Evolutionary conservation across 2,888 invertebrate genomes (phyloP).

Genomic region (Coleophora flavipennella): DNA sequence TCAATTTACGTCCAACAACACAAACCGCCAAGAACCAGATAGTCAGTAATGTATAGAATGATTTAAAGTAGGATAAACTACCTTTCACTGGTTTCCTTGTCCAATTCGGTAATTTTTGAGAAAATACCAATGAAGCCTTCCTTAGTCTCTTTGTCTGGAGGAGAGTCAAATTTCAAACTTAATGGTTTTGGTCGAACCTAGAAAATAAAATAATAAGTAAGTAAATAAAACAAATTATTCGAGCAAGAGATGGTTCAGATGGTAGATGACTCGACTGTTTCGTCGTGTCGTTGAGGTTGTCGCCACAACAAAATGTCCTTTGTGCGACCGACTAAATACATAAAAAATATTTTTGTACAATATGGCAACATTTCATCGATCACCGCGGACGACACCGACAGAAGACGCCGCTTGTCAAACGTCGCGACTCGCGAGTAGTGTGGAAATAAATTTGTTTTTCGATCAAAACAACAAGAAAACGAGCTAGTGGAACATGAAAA

Average conservation of each 20-base stretch:
- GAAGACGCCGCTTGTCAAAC: conserved; percentile 34
- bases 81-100: conserved; percentile 35
- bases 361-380: conserved; percentile 48
- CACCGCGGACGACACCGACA: conserved; percentile 25
- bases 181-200: conserved; percentile 35
- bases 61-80: conserved; percentile 18
- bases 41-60: too few relatives aligned
- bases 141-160: conserved; percentile 42
- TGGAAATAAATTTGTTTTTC: conserved; percentile 4
- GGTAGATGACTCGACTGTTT: background rate
- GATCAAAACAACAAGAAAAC: conserved; percentile 3
- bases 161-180: conserved; percentile 36
- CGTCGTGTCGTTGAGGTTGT: too few relatives aligned
- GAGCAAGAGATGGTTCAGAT: background rate
- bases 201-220: too few relatives aligned
- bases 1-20: too few relatives aligned
- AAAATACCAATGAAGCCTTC: conserved; percentile 38
- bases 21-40: too few relatives aligned
- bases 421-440: background rate
- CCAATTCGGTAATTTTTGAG: conserved; percentile 41
- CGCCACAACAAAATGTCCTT: too few relatives aligned
- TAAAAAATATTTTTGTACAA: conserved; percentile 16
- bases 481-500: conserved; percentile 52
- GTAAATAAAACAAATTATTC: too few relatives aligned
- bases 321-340: conserved; percentile 8